Base-by-base conservation (phyloP, 2,888 invertebrate genomes). In the Phalangium opilio region DNA sequence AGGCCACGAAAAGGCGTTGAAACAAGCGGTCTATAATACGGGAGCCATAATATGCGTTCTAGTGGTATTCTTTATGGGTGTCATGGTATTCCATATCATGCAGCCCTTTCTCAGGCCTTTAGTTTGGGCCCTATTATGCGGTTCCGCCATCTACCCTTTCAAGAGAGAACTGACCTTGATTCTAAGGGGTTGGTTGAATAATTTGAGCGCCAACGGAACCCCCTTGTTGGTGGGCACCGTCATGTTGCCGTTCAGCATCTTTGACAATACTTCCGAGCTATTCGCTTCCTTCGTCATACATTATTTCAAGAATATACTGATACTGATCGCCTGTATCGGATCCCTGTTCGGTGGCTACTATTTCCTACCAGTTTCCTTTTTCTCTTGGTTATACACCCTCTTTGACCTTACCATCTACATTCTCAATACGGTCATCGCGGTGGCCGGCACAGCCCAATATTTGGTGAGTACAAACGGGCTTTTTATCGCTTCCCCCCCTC, bases 141-240 rank as follows among this genome's bases (percentile, higher is more conserved):
- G 98, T n/a, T 90, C 93, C 1, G 83, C 93, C 35, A 72, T 96
- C n/a, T 89, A 91, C 66, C 96, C 96, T 0, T 81, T 91, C 62
- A 96, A 96, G 66, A 75, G 81, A 51, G 78, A 76, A 47, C 66
- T 93, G 40, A 79, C 87, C 1, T 77, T 77, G 50, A 70, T 75
- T 51, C 72, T 87, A 18, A 78, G 81, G 58, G 73, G 76, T 55
- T 90, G 90, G 89, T 80, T 87, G 61, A 41, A 47, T 14, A 49
- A 55, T 20, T 36, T 62, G 12, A 52, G 57, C 17, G 45, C 48
- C 1, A 62, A 65, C 2, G 62, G 66, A 8, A 69, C 70, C 2
- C 72, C 72, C 2, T 62, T 74, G 36, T 59, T 64, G 11, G 57
- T 71, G 12, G 70, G 70, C 3, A 45, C 68, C 3, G 56, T 66